Conservation (phyloP, 2,888 invertebrate genomes). For the Drosophila incognita region DNA sequence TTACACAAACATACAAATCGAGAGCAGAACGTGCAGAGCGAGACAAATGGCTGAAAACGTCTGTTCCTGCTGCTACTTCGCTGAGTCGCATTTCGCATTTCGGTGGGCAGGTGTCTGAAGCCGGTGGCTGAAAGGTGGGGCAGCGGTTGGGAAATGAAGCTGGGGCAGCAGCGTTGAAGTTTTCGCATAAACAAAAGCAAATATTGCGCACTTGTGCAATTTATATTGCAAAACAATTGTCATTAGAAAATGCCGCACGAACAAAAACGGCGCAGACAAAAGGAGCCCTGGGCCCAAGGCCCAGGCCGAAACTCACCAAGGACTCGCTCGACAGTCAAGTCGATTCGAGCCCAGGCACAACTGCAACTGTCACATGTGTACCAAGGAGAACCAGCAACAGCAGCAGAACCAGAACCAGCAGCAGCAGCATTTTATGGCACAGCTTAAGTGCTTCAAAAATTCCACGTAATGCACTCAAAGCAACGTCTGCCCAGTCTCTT, state of each 20-base stretch:
- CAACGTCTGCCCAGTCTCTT: conserved; percentile 70
- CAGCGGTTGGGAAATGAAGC: not conserved
- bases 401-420: conserved; percentile 28
- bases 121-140: conserved; percentile 8
- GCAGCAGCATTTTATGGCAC: conserved; percentile 80
- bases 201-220: conserved; percentile 84
- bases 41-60: conserved; percentile 77
- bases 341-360: conserved; percentile 42
- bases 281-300: conserved; percentile 44
- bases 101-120: conserved; percentile 76
- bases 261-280: conserved; percentile 79
- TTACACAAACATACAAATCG: conserved; percentile 16
- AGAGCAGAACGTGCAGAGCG: conserved; percentile 68
- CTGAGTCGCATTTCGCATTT: conserved; percentile 60
- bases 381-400: conserved; percentile 40
- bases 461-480: conserved; percentile 83
- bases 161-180: conserved; percentile 58
- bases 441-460: conserved; percentile 81
- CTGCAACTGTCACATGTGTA: conserved; percentile 69
- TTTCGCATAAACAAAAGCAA: conserved; percentile 81
- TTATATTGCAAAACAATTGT: conserved; percentile 84
- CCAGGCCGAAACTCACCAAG: conserved; percentile 55
- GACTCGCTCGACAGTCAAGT: conserved; percentile 33
- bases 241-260: conserved; percentile 82
- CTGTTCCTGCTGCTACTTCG: conserved; percentile 48